phyloP scores from a whole-genome alignment of 2,888 invertebrate genomes.

The Opisthograptis luteolata region DNA sequence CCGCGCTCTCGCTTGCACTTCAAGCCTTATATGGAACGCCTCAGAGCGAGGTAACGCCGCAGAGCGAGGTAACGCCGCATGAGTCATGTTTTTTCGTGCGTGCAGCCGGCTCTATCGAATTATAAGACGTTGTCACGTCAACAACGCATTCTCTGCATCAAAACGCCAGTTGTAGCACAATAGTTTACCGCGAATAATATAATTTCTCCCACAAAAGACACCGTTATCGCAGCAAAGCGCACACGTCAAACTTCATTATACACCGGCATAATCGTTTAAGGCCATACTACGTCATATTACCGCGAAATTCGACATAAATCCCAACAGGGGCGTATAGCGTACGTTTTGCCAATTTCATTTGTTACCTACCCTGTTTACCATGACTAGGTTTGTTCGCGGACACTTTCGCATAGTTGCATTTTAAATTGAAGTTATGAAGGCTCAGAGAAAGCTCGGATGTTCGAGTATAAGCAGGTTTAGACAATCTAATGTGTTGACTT shows the following conservation, averaged over 20 bases:
- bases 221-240: conserved; percentile 9
- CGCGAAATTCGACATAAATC: conserved; percentile 37
- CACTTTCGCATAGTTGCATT: neutral
- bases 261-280: conserved; percentile 26
- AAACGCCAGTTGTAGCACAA: neutral
- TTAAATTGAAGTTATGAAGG: too few species aligned
- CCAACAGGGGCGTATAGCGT: conserved; percentile 32
- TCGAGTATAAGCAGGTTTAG: too few species aligned
- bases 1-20: too few species aligned
- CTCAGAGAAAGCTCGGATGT: too few species aligned
- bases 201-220: conserved; percentile 17
- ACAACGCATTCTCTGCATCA: neutral
- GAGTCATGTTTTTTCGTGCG: too few species aligned
- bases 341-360: conserved; percentile 37
- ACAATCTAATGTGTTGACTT: too few species aligned
- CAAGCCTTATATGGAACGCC: too few species aligned
- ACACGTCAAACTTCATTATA: conserved; percentile 13
- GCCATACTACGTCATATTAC: conserved; percentile 25
- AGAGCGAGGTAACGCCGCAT: too few species aligned
- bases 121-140: too few species aligned
- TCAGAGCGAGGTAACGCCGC: too few species aligned
- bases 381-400: neutral
- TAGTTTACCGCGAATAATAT: conserved; percentile 4
- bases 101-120: too few species aligned
- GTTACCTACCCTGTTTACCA: conserved; percentile 23